Percentiles rank a stretch among this genome's conserved stretches.
Conservation (phyloP, 2,888 invertebrate genomes). For the Pheosia tremula region DNA sequence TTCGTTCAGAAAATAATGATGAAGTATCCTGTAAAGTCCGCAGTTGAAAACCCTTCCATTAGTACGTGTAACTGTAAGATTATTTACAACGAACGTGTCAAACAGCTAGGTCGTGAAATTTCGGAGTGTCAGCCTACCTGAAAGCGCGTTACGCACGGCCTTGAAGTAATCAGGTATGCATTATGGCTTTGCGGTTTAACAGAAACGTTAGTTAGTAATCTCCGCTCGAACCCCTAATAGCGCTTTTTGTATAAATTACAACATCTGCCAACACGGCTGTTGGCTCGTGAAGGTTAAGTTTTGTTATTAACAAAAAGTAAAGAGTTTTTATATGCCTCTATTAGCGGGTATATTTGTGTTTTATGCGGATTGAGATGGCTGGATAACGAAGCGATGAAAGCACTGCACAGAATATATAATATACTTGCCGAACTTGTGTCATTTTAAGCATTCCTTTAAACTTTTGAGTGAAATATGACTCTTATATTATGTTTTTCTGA, state of each 20-base stretch:
- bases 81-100: too few relatives aligned
- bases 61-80: too few relatives aligned
- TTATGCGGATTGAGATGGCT: not conserved
- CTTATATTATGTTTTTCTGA: too few relatives aligned
- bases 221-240: slow-evolving; percentile 2
- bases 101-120: too few relatives aligned
- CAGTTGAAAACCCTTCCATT: too few relatives aligned
- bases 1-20: too few relatives aligned
- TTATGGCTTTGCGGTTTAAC: slow-evolving; percentile 7
- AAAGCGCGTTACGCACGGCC: slow-evolving; percentile 12
- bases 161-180: slow-evolving; percentile 20
- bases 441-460: too few relatives aligned
- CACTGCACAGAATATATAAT: not conserved
- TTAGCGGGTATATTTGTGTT: not conserved
- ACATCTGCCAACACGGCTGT: not conserved
- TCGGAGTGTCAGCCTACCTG: too few relatives aligned
- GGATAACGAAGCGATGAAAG: not conserved
- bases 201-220: not conserved
- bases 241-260: not conserved
- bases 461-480: too few relatives aligned
- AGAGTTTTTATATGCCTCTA: not conserved
- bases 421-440: not conserved
- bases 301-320: not conserved
- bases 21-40: too few relatives aligned
- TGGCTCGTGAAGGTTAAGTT: not conserved